Evolutionary conservation across 2,113 vertebrate genomes (phyloP).

Genomic region (Alectura lathami): DNA sequence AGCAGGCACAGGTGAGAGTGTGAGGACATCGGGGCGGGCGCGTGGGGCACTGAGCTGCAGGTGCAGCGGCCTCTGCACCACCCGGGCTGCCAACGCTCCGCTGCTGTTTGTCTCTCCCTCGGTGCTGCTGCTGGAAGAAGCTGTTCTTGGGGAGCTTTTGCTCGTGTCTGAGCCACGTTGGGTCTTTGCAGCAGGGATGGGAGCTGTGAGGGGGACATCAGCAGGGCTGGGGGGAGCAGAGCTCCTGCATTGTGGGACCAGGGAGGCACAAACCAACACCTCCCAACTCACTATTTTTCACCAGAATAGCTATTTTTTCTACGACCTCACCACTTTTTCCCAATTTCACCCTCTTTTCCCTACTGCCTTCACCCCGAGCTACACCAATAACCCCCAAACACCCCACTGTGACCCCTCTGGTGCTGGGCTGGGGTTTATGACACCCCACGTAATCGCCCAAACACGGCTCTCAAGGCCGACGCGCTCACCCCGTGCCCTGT

Average conservation of each 20-base stretch:
- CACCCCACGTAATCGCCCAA: background rate
- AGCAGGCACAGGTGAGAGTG: accelerated
- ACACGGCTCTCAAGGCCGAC: background rate
- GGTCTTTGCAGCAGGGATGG: accelerated
- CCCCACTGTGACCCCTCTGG: background rate
- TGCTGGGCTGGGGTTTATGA: background rate
- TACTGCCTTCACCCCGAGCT: accelerated
- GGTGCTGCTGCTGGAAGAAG: accelerated
- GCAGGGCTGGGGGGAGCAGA: accelerated
- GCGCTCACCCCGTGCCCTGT: background rate
- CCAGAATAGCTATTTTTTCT: background rate
- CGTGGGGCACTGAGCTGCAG: background rate
- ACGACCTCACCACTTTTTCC: background rate
- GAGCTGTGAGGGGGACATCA: background rate
- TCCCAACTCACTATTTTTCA: background rate
- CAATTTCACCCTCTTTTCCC: background rate
- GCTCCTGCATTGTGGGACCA: background rate
- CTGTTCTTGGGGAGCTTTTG: accelerated
- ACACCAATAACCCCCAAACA: accelerated
- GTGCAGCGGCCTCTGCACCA: background rate
- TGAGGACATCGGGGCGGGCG: accelerated
- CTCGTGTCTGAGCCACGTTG: too few species aligned
- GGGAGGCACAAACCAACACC: accelerated
- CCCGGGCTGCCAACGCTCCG: accelerated
- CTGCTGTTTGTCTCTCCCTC: background rate